Evolutionary conservation across 1,140 invertebrate species (phyloP).

Genomic region (Drosophila yakuba): DNA sequence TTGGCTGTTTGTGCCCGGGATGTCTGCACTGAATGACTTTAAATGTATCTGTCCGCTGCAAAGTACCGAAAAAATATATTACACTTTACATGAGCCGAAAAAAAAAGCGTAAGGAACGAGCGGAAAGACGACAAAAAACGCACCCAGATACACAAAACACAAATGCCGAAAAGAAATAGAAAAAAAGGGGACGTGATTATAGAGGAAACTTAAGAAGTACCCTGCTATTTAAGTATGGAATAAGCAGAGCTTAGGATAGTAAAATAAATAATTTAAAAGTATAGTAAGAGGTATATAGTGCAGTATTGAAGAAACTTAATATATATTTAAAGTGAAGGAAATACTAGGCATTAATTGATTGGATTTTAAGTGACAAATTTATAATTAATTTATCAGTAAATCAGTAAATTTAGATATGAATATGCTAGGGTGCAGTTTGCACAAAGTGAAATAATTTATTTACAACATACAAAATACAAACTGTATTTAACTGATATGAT

Average conservation of each 20-base stretch:
- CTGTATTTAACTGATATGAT: not conserved
- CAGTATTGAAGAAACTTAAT: no score
- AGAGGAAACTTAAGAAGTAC: not conserved
- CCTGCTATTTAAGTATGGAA: not conserved
- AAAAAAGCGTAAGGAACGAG: slow-evolving; percentile 20
- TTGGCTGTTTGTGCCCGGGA: not conserved
- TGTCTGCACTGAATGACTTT: slow-evolving; percentile 79
- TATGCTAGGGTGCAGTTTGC: no score
- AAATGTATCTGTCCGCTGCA: slow-evolving; percentile 73
- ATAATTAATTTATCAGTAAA: no score
- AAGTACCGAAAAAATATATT: slow-evolving; percentile 67
- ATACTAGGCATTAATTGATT: no score
- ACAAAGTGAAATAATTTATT: not conserved
- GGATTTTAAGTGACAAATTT: no score
- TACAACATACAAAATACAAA: not conserved
- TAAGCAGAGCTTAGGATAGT: no score
- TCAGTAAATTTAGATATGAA: no score
- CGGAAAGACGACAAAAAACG: slow-evolving; percentile 30
- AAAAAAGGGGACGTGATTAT: not conserved
- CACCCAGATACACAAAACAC: slow-evolving; percentile 29
- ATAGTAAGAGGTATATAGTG: no score
- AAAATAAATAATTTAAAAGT: no score
- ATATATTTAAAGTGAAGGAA: no score
- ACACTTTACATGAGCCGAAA: slow-evolving; percentile 54
- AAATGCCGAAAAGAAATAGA: slow-evolving; percentile 31